Conservation (phyloP, 2,113 vertebrate species). For the Hippocampus barbouri region DNA sequence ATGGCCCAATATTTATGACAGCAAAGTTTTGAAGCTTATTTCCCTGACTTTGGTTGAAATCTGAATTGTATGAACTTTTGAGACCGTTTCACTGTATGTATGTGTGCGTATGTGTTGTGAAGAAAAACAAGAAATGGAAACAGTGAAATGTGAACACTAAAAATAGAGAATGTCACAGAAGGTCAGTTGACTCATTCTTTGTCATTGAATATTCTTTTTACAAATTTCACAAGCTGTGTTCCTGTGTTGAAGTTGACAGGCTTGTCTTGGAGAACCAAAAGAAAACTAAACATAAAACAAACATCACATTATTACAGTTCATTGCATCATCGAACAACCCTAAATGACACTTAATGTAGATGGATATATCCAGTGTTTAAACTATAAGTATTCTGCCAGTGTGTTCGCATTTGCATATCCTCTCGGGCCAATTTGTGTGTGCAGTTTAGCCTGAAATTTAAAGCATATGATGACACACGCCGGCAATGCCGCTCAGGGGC, state of each 20-base stretch:
- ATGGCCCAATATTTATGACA: neutral
- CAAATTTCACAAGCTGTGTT: neutral
- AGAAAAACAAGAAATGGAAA: neutral
- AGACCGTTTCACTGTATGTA: neutral
- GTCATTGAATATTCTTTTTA: neutral
- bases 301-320: neutral
- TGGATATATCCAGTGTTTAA: neutral
- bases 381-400: neutral
- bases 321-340: neutral
- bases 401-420: neutral
- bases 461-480: neutral
- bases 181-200: neutral
- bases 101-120: too few species aligned
- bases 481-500: neutral
- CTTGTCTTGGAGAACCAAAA: neutral
- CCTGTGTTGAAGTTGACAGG: neutral
- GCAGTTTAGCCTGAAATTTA: neutral
- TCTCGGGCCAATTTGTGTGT: neutral
- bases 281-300: neutral
- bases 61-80: neutral
- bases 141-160: neutral
- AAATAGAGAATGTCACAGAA: neutral
- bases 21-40: neutral
- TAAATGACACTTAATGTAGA: neutral
- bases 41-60: neutral